These are phyloP conservation scores for Falcaria lacertinaria DNA, from an alignment of 2,888 invertebrate genomes.

Conservation along the genomic window DNA sequence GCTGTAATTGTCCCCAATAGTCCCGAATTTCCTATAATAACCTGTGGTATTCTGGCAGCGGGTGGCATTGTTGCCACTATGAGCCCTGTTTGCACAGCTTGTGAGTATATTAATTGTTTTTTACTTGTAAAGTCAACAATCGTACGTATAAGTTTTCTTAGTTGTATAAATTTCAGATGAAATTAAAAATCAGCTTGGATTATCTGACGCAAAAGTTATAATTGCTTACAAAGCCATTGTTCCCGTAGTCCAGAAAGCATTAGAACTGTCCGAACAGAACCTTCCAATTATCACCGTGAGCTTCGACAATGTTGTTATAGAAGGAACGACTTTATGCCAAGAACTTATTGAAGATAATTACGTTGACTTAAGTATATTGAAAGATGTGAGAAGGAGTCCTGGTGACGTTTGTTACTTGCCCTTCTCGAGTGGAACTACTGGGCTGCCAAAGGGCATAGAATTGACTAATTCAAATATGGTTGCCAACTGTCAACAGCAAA, in stretches of 20 bases:
- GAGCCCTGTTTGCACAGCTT: constrained; percentile 86
- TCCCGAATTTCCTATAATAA: constrained; percentile 85
- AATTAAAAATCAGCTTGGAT: constrained; percentile 82
- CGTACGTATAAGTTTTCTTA: too few relatives aligned
- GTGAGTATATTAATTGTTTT: constrained; percentile 43
- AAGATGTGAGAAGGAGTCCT: constrained; percentile 55
- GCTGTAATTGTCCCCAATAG: constrained; percentile 87
- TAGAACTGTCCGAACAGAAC: constrained; percentile 64
- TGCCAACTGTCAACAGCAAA: constrained; percentile 69
- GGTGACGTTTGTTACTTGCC: constrained; percentile 85
- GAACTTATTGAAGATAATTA: constrained; percentile 80
- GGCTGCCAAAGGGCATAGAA: constrained; percentile 88
- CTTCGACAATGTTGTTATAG: constrained; percentile 74
- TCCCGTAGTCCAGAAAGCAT: constrained; percentile 77
- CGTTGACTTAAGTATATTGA: constrained; percentile 76
- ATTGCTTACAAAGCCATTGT: constrained; percentile 78
- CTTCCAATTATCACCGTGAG: constrained; percentile 76
- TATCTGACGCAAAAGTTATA: constrained; percentile 81
- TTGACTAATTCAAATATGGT: constrained; percentile 81
- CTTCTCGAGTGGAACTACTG: constrained; percentile 94
- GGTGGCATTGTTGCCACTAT: constrained; percentile 85
- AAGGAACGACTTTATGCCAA: constrained; percentile 79
- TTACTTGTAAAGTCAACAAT: too few relatives aligned
- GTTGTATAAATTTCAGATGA: constrained; percentile 86
- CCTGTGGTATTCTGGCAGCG: constrained; percentile 84